Evolutionary conservation across 2,888 invertebrate species (phyloP).

Genomic region (Unio delphinus): DNA sequence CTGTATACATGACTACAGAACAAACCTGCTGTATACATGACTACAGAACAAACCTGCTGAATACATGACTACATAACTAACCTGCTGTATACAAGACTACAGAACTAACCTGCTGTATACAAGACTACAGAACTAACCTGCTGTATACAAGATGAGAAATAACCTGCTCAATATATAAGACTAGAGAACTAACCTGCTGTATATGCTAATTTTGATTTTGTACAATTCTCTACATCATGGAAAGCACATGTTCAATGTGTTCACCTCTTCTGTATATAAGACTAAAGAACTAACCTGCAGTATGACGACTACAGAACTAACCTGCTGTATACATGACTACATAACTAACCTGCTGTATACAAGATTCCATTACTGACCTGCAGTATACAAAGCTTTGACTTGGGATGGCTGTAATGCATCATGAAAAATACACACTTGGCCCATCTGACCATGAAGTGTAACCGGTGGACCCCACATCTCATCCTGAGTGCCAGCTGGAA

Average conservation of each 20-base stretch:
- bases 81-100: neutral
- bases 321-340: neutral
- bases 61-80: too few relatives aligned
- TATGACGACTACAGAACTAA: too few relatives aligned
- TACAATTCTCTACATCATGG: too few relatives aligned
- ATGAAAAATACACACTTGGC: slow-evolving; percentile 74
- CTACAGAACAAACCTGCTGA: too few relatives aligned
- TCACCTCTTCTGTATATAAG: too few relatives aligned
- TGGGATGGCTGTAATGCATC: slow-evolving; percentile 70
- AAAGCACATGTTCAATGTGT: too few relatives aligned
- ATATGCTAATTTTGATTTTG: slow-evolving; percentile 11
- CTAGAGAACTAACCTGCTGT: slow-evolving; percentile 62
- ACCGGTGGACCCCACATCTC: slow-evolving; percentile 75
- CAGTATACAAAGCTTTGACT: slow-evolving; percentile 67
- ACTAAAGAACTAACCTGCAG: too few relatives aligned
- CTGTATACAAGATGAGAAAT: slow-evolving; percentile 35
- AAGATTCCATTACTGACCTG: slow-evolving; percentile 55
- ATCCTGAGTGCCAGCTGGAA: slow-evolving; percentile 75
- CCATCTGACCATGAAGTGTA: slow-evolving; percentile 75
- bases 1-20: too few relatives aligned
- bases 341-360: slow-evolving; percentile 63
- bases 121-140: too few relatives aligned
- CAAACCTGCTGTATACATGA: too few relatives aligned
- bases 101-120: slow-evolving; percentile 64
- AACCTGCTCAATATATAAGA: neutral